phyloP scores from a whole-genome alignment of 1,140 invertebrate genomes.

The Drosophila tsacasi region DNA sequence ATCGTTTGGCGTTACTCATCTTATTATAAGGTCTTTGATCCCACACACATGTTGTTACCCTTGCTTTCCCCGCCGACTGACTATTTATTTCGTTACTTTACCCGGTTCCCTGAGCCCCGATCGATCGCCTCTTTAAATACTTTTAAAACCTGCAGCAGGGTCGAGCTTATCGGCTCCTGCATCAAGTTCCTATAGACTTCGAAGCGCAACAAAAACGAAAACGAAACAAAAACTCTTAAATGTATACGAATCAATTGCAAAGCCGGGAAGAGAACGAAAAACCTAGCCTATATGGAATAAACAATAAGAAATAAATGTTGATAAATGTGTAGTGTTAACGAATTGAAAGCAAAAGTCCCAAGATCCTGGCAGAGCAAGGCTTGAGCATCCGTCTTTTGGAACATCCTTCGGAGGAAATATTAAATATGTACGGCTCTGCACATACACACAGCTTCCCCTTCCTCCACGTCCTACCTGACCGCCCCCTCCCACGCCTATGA shows the following conservation, averaged over 20 bases:
- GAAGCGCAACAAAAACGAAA: constrained; percentile 52
- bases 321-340: constrained; percentile 82
- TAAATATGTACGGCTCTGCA: constrained; percentile 9
- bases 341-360: constrained; percentile 37
- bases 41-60: background rate
- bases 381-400: constrained; percentile 31
- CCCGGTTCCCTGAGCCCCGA: background rate
- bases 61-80: constrained; percentile 24
- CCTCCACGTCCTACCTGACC: background rate
- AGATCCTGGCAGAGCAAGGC: constrained; percentile 44
- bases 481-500: constrained; percentile 24
- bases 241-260: constrained; percentile 67
- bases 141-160: constrained; percentile 36
- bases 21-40: background rate
- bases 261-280: constrained; percentile 26
- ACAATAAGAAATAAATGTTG: constrained; percentile 74
- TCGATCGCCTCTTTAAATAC: constrained; percentile 13
- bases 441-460: constrained; percentile 23
- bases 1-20: background rate
- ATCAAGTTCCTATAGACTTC: constrained; percentile 70
- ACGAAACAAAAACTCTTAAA: constrained; percentile 34
- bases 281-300: constrained; percentile 47
- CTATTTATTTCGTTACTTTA: constrained; percentile 1
- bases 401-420: background rate
- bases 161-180: constrained; percentile 27